Percentiles rank a stretch among this genome's conserved stretches.
phyloP scores from a whole-genome alignment of 30 jellyfish, hydroid and myxozoan genomes.

The Chrysaora quinquecirrha region DNA sequence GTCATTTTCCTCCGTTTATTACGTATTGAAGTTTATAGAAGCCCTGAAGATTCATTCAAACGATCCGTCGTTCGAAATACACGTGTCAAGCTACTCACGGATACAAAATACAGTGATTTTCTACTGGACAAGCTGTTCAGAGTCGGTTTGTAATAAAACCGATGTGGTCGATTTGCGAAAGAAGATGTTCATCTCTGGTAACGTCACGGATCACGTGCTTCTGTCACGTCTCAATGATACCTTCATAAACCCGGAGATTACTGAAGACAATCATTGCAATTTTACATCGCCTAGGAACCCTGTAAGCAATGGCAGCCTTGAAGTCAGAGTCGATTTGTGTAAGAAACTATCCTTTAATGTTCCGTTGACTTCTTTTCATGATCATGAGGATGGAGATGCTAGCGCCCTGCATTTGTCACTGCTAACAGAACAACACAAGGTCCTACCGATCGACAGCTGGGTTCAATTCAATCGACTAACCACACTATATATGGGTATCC shows the following conservation, averaged over 20 bases:
- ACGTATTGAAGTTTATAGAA: constrained; percentile 20
- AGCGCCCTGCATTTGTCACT: constrained; percentile 48
- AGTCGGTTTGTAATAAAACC: constrained; percentile 34
- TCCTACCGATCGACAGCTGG: constrained; percentile 42
- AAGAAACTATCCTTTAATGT: constrained; percentile 20
- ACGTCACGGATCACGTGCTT: constrained; percentile 31
- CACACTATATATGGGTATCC: constrained; percentile 74
- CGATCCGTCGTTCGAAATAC: constrained; percentile 15
- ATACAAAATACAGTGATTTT: constrained; percentile 7
- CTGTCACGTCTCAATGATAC: constrained; percentile 10
- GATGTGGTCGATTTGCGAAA: constrained; percentile 19
- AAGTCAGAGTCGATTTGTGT: constrained; percentile 32
- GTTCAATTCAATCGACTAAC: constrained; percentile 53
- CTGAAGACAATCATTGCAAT: constrained; percentile 47
- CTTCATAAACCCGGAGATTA: constrained; percentile 23
- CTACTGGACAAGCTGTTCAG: constrained; percentile 34
- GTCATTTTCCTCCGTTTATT: constrained; percentile 24
- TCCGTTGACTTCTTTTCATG: constrained; percentile 43
- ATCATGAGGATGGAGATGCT: constrained; percentile 60
- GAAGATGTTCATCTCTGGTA: constrained; percentile 25
- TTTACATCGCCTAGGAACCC: constrained; percentile 59
- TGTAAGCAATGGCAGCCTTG: constrained; percentile 18
- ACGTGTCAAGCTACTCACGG: constrained; percentile 25
- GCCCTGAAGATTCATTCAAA: constrained; percentile 16
- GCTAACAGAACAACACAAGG: constrained; percentile 13